Conservation (phyloP, 1,140 invertebrate genomes). For the Palaemon carinicauda region DNA sequence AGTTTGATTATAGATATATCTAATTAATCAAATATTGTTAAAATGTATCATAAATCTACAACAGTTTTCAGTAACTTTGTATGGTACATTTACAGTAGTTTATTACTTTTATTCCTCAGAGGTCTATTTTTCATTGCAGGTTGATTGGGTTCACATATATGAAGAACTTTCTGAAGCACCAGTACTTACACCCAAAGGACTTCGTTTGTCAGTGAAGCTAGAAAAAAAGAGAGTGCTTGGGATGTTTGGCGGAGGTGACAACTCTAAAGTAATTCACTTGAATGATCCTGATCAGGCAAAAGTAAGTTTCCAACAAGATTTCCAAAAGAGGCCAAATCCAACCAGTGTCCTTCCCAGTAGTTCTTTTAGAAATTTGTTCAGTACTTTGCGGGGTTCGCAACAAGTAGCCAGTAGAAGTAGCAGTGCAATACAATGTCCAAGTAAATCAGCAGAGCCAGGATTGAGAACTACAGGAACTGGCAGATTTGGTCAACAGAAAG, state of each 20-base stretch:
- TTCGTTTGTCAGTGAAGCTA: conserved; percentile 62
- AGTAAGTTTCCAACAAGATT: conserved; percentile 17
- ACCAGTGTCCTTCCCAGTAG: too few species aligned
- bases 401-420: too few species aligned
- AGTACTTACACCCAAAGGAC: conserved; percentile 69
- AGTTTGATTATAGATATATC: too few species aligned
- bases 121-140: conserved; percentile 63
- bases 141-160: conserved; percentile 74
- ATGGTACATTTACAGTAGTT: not conserved
- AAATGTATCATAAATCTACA: too few species aligned
- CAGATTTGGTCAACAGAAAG: too few species aligned
- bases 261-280: conserved; percentile 46
- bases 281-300: conserved; percentile 17
- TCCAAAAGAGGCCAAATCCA: too few species aligned
- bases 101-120: not conserved
- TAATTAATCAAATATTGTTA: too few species aligned
- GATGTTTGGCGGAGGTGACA: conserved; percentile 57
- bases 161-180: conserved; percentile 69
- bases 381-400: too few species aligned
- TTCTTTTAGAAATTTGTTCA: too few species aligned
- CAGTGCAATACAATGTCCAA: too few species aligned
- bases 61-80: not conserved
- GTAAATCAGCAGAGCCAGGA: too few species aligned
- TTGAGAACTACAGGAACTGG: too few species aligned
- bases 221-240: conserved; percentile 55